Evolutionary conservation across 2,113 vertebrate species (phyloP), one percentile per base, ranked within the genome.

Genomic region (Heliornis fulica): DNA sequence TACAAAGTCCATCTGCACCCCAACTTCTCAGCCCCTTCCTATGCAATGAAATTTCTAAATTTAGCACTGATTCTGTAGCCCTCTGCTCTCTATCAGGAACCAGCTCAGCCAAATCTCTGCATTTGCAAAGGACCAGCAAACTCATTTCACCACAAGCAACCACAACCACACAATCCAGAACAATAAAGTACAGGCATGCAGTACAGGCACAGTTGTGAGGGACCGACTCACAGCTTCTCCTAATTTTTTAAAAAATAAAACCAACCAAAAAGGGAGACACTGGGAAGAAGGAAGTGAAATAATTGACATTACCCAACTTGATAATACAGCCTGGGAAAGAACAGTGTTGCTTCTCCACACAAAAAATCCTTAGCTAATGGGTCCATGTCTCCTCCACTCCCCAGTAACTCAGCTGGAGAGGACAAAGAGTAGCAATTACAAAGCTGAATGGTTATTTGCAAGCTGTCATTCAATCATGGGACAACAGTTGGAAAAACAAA

Each of bases 1-100:
- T 16, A 22, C 12, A 19, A 3, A 38, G 8, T 15, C 20, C 1
- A 0, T 53, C 23, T 10, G 8, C 18, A 13, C 7, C 29, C 43
- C 48, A 61, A 1, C 7, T 61, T 34, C 54, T 69, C 68, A 72
- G 64, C 14, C 18, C 26, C 23, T 77, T 53, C 50, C 21, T 12
- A 21, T 1, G 5, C 54, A 66, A 13, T 13, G 29, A 28, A 7
- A 63, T 78, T 57, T 57, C 77, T 77, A 65, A 65, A 69, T 5
- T n/a, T 38, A 43, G 25, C 26, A 38, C 23, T 43, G 59, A 34
- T 7, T 43, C 10, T 77, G 69, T 25, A 13, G 31, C 38, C 13
- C 20, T n/a, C 38, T 48, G n/a, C 14, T 76, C 53, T 69, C 38
- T n/a, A 4, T 43, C 20, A 84, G 72, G 45, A 68, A 56, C 10